Percentiles rank a stretch among this genome's conserved stretches.
phyloP scores from a whole-genome alignment of 1,140 invertebrate species.

The Tetramorium parvispinum region DNA sequence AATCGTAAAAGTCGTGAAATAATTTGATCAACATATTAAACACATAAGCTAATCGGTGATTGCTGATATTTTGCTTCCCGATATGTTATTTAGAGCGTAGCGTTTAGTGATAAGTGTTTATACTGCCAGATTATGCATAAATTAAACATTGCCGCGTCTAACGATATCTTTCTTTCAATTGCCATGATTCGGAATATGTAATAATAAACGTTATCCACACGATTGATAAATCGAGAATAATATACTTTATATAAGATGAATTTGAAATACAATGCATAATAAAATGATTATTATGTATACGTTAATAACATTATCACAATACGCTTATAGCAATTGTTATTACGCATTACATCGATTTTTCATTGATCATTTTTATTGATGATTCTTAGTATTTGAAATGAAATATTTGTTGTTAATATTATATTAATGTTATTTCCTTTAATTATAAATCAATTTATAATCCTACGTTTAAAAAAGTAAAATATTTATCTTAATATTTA shows the following conservation, averaged over 20 bases:
- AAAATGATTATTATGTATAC: slow-evolving; percentile 1
- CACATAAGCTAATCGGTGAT: neutral
- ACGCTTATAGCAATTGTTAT: neutral
- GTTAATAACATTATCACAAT: neutral
- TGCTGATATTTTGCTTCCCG: too few relatives aligned
- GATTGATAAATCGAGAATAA: neutral
- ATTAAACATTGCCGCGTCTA: neutral
- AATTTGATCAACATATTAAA: slow-evolving; percentile 32
- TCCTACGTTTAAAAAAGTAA: neutral
- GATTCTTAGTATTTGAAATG: neutral
- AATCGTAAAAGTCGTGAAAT: neutral
- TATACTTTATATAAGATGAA: neutral
- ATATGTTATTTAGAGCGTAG: too few relatives aligned
- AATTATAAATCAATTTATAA: neutral
- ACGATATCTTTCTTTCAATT: neutral
- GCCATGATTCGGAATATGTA: neutral
- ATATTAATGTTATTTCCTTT: slow-evolving; percentile 12
- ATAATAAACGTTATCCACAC: neutral
- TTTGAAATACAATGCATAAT: neutral
- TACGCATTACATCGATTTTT: neutral
- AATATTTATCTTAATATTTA: neutral
- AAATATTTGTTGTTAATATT: neutral
- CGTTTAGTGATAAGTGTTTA: neutral
- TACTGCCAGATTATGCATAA: neutral
- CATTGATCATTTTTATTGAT: neutral